A percentile compares a stretch with the other conserved stretches of the same genome.
These are phyloP conservation scores for Agonopterix heracliana DNA, from an alignment of 2,888 invertebrate species.

Conservation along the genomic window DNA sequence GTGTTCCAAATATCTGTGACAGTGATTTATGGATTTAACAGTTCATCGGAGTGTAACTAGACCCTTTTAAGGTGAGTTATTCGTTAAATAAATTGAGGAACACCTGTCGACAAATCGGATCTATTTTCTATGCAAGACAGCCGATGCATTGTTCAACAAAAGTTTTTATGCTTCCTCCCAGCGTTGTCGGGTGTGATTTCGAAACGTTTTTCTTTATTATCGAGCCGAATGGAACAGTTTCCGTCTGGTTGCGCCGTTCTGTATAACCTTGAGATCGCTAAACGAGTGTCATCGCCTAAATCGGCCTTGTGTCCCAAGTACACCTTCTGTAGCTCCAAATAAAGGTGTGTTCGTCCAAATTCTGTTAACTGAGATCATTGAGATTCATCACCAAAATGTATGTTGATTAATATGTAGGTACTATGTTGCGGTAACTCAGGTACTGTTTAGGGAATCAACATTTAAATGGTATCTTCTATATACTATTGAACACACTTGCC, in stretches of 20 bases:
- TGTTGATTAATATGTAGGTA: no score
- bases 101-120: conserved; percentile 17
- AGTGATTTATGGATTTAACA: conserved; percentile 48
- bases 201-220: conserved; percentile 20
- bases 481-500: no score
- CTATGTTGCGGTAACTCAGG: no score
- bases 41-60: conserved; percentile 18
- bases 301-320: conserved; percentile 29
- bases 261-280: conserved; percentile 43
- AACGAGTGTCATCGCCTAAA: conserved; percentile 45
- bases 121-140: conserved; percentile 12
- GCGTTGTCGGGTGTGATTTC: conserved; percentile 16
- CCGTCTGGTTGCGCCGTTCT: conserved; percentile 27
- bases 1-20: conserved; percentile 28
- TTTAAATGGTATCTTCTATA: no score
- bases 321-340: neutral
- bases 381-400: no score
- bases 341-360: neutral
- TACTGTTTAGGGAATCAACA: no score
- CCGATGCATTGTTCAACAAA: conserved; percentile 19
- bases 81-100: conserved; percentile 10
- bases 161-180: conserved; percentile 15
- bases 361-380: no score
- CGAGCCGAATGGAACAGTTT: conserved; percentile 13
- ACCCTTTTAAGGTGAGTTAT: conserved; percentile 41